Conservation (phyloP, 2,888 invertebrate genomes). For the Yponomeuta sedellus region DNA sequence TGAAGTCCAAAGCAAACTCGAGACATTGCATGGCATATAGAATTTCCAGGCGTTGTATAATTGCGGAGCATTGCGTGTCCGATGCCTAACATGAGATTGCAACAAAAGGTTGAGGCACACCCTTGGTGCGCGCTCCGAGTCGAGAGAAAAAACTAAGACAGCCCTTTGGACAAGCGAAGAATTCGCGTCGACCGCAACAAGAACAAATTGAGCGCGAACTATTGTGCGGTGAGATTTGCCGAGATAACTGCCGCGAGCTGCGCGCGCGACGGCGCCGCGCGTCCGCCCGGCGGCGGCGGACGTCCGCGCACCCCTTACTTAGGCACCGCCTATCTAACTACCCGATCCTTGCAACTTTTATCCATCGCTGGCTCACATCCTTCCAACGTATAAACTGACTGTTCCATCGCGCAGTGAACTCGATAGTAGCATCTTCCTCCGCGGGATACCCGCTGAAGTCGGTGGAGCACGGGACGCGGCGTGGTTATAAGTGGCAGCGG, state of each 20-base stretch:
- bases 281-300: slow-evolving; percentile 37
- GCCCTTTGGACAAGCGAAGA: slow-evolving; percentile 67
- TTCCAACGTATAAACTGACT: background rate
- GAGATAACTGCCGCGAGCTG: slow-evolving; percentile 67
- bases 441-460: slow-evolving; percentile 27
- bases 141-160: slow-evolving; percentile 62
- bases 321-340: slow-evolving; percentile 22
- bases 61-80: slow-evolving; percentile 38
- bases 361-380: slow-evolving; percentile 6
- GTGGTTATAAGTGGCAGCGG: slow-evolving; percentile 72
- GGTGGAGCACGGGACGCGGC: slow-evolving; percentile 60
- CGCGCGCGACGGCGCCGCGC: slow-evolving; percentile 26
- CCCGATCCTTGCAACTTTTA: background rate
- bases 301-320: slow-evolving; percentile 28
- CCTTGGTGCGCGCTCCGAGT: slow-evolving; percentile 40
- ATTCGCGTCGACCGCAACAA: slow-evolving; percentile 71
- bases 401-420: background rate
- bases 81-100: slow-evolving; percentile 44
- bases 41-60: slow-evolving; percentile 27
- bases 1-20: background rate
- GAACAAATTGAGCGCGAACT: slow-evolving; percentile 73
- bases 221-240: slow-evolving; percentile 71
- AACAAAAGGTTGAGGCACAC: slow-evolving; percentile 40
- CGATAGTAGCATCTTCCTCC: background rate
- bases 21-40: background rate